Evolutionary conservation across 1,140 invertebrate genomes (phyloP), one percentile per base, ranked within the genome.

Genomic region (Oedothorax gibbosus): DNA sequence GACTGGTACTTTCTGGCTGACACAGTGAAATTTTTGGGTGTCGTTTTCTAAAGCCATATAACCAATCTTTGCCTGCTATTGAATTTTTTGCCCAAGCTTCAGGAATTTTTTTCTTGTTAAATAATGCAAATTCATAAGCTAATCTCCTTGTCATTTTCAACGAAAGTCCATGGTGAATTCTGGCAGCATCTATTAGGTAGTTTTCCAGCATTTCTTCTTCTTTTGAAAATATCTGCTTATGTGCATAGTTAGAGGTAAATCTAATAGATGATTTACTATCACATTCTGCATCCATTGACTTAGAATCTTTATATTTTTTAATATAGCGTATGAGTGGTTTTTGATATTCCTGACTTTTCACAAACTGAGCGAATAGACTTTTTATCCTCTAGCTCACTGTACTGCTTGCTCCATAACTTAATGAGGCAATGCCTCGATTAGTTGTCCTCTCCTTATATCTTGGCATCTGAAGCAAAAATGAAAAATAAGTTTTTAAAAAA

Each of bases 401-500:
- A 11, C 15, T 11, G 56, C 15, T 15, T 57, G 56, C 56, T 57
- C 56, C 56, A 57, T 57, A 57, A 57, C 56, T 57, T 57, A 10
- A 57, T 11, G 15, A 57, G 10, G 56, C 56, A 18, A 86, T 66
- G 77, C 54, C 62, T 14, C 71, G 50, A 54, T 20, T 69, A 2
- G 56, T 14, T 49, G 14, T 57, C 60, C n/a, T n/a, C n/a, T n/a
- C n/a, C n/a, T n/a, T n/a, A n/a, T n/a, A n/a, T n/a, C n/a, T n/a
- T n/a, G n/a, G n/a, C n/a, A n/a, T n/a, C n/a, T n/a, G n/a, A n/a
- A n/a, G n/a, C n/a, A n/a, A n/a, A n/a, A n/a, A n/a, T n/a, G n/a
- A n/a, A n/a, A n/a, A n/a, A n/a, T n/a, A n/a, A n/a, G n/a, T n/a
- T n/a, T n/a, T n/a, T n/a, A n/a, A n/a, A n/a, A n/a, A n/a, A n/a